Evolutionary conservation across 2,797 vertebrate species (phyloP).

Genomic region (Hoplostethus atlanticus): DNA sequence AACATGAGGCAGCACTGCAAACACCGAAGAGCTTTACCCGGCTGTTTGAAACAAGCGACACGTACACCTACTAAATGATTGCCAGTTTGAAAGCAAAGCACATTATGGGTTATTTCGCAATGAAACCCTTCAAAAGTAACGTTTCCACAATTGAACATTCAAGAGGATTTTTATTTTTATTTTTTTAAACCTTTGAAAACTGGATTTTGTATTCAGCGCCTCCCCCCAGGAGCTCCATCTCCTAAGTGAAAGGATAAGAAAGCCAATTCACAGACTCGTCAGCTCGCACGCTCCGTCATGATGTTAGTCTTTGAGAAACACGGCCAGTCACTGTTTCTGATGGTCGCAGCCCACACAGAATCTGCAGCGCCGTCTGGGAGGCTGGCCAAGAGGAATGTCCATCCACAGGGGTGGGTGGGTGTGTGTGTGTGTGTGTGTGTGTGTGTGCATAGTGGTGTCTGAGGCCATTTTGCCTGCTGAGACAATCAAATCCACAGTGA

Average conservation of each 20-base stretch:
- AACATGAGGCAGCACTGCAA: no score
- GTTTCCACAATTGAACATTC: no score
- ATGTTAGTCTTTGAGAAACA: conserved; percentile 46
- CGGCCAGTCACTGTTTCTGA: conserved; percentile 56
- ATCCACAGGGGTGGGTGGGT: conserved; percentile 63
- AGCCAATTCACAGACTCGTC: conserved; percentile 17
- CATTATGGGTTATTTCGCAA: no score
- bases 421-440: conserved; percentile 50
- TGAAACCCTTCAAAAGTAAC: no score
- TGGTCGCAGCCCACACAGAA: conserved; percentile 57
- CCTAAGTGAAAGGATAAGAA: conserved; percentile 15
- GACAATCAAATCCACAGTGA: conserved; percentile 81
- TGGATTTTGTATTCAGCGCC: neutral
- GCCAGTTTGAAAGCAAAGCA: no score
- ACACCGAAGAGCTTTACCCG: no score
- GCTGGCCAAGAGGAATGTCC: conserved; percentile 75
- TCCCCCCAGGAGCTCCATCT: conserved; percentile 16
- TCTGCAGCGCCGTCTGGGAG: conserved; percentile 74
- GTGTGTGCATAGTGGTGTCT: neutral
- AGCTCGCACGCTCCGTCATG: conserved; percentile 19
- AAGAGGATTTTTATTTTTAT: neutral
- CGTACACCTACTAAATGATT: no score
- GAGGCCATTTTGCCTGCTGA: conserved; percentile 68
- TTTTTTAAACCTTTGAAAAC: conserved; percentile 15
- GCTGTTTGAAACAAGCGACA: no score